phyloP scores from a whole-genome alignment of 2,888 invertebrate genomes.

The Leptopilina myrica region DNA sequence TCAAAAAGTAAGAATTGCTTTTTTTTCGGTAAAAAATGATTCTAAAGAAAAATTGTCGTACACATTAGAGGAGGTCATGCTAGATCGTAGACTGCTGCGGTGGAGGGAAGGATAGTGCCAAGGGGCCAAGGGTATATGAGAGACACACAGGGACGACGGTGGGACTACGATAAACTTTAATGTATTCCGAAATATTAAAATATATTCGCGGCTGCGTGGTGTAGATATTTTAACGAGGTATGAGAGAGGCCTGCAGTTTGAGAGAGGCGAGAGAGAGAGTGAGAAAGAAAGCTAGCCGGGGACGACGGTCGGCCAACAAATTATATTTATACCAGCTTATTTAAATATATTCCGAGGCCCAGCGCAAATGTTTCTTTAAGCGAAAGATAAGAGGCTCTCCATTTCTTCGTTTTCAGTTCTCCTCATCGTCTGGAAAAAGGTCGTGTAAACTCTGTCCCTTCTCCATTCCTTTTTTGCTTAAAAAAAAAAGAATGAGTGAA shows the following conservation, averaged over 20 bases:
- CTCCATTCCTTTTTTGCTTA: background rate
- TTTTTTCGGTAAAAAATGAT: background rate
- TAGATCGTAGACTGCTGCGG: background rate
- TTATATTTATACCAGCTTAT: conserved; percentile 73
- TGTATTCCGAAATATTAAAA: conserved; percentile 77
- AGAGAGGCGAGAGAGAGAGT: background rate
- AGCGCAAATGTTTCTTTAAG: conserved; percentile 62
- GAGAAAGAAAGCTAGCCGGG: conserved; percentile 54
- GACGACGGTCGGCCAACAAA: conserved; percentile 66
- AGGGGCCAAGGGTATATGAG: conserved; percentile 10
- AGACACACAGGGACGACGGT: conserved; percentile 45
- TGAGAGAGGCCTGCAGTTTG: conserved; percentile 53
- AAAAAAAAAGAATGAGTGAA: background rate
- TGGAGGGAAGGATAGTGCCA: background rate
- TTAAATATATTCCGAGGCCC: conserved; percentile 69
- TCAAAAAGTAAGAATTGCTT: too few species aligned
- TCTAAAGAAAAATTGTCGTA: background rate
- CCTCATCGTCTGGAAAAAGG: conserved; percentile 17
- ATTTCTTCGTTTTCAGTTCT: conserved; percentile 50
- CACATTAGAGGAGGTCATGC: background rate
- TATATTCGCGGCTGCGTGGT: conserved; percentile 74
- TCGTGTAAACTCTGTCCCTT: conserved; percentile 30
- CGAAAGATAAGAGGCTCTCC: conserved; percentile 55
- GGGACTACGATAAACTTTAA: conserved; percentile 75
- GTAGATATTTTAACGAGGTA: conserved; percentile 74